These are phyloP conservation scores for Poeciliopsis prolifica DNA, from an alignment of 2,113 vertebrate genomes.

Conservation along the genomic window DNA sequence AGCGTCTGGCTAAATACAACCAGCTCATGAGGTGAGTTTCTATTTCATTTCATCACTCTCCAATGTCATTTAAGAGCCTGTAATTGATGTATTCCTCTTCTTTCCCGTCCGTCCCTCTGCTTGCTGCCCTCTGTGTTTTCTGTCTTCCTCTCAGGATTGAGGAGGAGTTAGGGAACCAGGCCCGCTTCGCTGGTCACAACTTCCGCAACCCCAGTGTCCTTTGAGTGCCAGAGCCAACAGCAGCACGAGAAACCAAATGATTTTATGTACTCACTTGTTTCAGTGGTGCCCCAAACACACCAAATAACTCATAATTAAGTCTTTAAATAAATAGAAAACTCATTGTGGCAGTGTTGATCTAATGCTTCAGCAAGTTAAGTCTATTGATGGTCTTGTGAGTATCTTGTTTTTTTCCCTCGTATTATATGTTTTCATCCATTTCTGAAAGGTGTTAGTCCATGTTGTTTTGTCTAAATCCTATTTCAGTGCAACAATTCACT, in stretches of 20 bases:
- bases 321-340: conserved; percentile 24
- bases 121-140: conserved; percentile 8
- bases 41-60: background rate
- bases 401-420: conserved; percentile 21
- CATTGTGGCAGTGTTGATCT: conserved; percentile 24
- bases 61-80: background rate
- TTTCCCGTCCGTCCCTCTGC: conserved; percentile 9
- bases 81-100: conserved; percentile 15
- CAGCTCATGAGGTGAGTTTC: conserved; percentile 91
- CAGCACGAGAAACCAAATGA: conserved; percentile 4
- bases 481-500: conserved; percentile 40
- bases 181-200: conserved; percentile 91
- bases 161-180: conserved; percentile 91
- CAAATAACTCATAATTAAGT: conserved; percentile 21
- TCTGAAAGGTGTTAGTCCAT: conserved; percentile 38
- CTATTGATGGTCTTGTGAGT: conserved; percentile 17
- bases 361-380: conserved; percentile 16
- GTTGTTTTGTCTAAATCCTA: conserved; percentile 24
- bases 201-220: conserved; percentile 93
- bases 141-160: conserved; percentile 84
- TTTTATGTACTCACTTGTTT: conserved; percentile 4
- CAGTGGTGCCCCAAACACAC: conserved; percentile 26
- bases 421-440: conserved; percentile 34
- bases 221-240: conserved; percentile 65
- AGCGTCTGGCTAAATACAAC: conserved; percentile 95